Evolutionary conservation across 2,113 vertebrate species (phyloP).

Genomic region (Prinia subflava): DNA sequence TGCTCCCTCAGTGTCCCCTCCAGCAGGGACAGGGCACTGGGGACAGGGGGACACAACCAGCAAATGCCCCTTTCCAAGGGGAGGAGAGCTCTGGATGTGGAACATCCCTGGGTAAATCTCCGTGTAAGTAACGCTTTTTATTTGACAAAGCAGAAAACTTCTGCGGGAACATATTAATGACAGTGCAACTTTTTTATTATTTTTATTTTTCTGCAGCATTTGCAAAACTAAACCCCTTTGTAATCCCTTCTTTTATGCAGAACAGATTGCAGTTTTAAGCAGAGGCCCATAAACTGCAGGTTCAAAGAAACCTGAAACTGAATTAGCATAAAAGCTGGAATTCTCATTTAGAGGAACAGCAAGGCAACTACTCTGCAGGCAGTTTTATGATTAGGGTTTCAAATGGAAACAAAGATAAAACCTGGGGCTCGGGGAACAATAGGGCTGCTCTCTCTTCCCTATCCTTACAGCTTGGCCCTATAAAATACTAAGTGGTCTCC

Average conservation of each 20-base stretch:
- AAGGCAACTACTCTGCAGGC: conserved; percentile 72
- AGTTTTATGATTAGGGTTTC: conserved; percentile 69
- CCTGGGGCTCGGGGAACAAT: conserved; percentile 40
- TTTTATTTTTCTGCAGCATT: conserved; percentile 67
- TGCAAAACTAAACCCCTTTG: conserved; percentile 72
- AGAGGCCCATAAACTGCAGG: conserved; percentile 73
- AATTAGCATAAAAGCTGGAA: conserved; percentile 82
- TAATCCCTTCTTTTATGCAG: conserved; percentile 77
- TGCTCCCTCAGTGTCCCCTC: background rate
- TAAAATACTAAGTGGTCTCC: conserved; percentile 1
- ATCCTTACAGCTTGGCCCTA: background rate
- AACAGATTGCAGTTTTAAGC: conserved; percentile 80
- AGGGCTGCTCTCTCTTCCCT: background rate
- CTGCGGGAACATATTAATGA: conserved; percentile 43
- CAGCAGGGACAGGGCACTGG: background rate
- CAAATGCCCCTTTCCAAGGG: background rate
- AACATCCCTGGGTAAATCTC: background rate
- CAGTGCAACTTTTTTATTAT: conserved; percentile 60
- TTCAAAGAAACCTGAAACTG: conserved; percentile 79
- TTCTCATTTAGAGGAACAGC: conserved; percentile 76
- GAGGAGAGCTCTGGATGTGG: background rate
- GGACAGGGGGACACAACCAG: background rate
- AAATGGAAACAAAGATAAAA: conserved; percentile 71
- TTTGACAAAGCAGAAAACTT: conserved; percentile 62
- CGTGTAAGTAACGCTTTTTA: background rate